These are phyloP conservation scores for human DNA, from an alignment of 2,113 vertebrate species.

Conservation along the genomic window GRCh38 chr2:127610501-127611000, in stretches of 20 bases:
- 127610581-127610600: background rate
- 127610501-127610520: background rate
- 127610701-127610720: too few relatives aligned
- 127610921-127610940: background rate
- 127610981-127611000: background rate
- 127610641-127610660: background rate
- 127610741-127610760: background rate
- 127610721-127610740: too few relatives aligned
- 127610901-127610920: background rate
- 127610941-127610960: background rate
- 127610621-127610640: background rate
- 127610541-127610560: background rate
- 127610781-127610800: background rate
- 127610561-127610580: background rate
- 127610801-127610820: background rate
- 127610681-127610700: background rate
- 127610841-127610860: too few relatives aligned
- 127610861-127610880: background rate
- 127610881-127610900: background rate
- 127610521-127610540: background rate
- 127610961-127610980: background rate
- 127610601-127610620: background rate
- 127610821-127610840: background rate
- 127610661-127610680: background rate
- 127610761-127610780: background rate